Evolutionary conservation across 2,888 invertebrate genomes (phyloP), one percentile per base, ranked within the genome.

Genomic region (Drosophila engyochracea): DNA sequence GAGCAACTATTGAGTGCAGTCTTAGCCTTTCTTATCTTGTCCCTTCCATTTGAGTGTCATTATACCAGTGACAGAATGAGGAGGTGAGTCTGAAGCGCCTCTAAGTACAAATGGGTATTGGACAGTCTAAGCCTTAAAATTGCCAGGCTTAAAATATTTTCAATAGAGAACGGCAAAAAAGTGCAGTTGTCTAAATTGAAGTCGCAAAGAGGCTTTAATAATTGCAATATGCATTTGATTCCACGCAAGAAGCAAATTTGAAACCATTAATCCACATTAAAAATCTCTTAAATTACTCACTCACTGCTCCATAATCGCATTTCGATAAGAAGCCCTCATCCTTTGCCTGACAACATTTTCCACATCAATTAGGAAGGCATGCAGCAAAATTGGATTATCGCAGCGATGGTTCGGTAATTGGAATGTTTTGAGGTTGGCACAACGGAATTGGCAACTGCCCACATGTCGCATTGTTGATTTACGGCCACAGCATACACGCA

Each of bases 391-490:
- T 68, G 52, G 81, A 71, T 70, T 78, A 70, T 79, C 60, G 60
- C 76, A 70, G 60, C 53, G 59, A 19, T 22, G 28, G 53, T 9
- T 52, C 41, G 22, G 39, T 83, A 83, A 85, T 89, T 85, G 86
- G 71, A 83, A 70, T 86, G 81, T 63, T 81, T 76, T 76, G 78
- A 28, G 89, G 83, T 62, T 55, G 62, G 51, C 74, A 70, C 41
- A 69, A 58, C 67, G 59, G 59, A 83, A 70, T 70, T 74, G 53
- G 55, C 62, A 66, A 70, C 72, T 69, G 59, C 70, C 67, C 74
- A 69, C 73, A 77, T 89, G 81, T 83, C 75, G 89, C 75, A 74
- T 83, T 85, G 81, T 77, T 83, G 81, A 85, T 80, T 80, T 74
- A 83, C 68, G 70, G 54, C 57, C 69, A 63, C 57, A 68, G 57